Conservation (phyloP, 1,140 invertebrate species). For the honey bee (Apis mellifera) region DNA sequence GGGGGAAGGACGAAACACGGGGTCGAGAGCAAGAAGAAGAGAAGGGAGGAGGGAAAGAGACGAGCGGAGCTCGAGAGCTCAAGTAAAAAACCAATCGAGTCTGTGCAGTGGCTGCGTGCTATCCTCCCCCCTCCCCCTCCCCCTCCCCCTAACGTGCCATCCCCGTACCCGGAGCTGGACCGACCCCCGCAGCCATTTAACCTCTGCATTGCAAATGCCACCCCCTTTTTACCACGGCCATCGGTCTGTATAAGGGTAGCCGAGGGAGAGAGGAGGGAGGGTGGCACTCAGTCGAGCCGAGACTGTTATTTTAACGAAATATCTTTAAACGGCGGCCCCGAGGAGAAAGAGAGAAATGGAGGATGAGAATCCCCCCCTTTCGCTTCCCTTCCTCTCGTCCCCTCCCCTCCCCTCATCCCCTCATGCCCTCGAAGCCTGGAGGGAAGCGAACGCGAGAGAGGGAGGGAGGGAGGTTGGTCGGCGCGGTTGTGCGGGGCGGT, state of each 20-base stretch:
- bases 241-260: conserved; percentile 58
- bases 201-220: conserved; percentile 82
- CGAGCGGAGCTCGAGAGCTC: conserved; percentile 54
- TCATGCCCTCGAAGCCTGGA: too few species aligned
- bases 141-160: conserved; percentile 41
- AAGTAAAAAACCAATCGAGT: conserved; percentile 81
- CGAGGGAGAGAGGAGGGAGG: conserved; percentile 15
- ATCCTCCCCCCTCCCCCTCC: conserved; percentile 51
- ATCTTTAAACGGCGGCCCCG: conserved; percentile 78
- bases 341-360: conserved; percentile 59
- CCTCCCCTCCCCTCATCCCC: too few species aligned
- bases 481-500: conserved; percentile 7
- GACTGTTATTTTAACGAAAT: conserved; percentile 82
- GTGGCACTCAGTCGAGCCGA: conserved; percentile 64
- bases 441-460: too few species aligned
- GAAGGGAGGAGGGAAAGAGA: conserved; percentile 1
- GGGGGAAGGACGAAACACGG: background rate
- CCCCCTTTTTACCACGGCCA: conserved; percentile 75
- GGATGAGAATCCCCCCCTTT: conserved; percentile 29
- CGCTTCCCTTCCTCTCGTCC: conserved; percentile 20
- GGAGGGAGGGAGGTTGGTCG: too few species aligned
- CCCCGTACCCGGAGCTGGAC: conserved; percentile 49
- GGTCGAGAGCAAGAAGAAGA: background rate
- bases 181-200: conserved; percentile 78
- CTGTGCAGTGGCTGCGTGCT: conserved; percentile 72